Percentiles rank a stretch among this genome's conserved stretches.
Evolutionary conservation across 2,113 vertebrate genomes (phyloP).

Genomic region (Melanocharis versteri): DNA sequence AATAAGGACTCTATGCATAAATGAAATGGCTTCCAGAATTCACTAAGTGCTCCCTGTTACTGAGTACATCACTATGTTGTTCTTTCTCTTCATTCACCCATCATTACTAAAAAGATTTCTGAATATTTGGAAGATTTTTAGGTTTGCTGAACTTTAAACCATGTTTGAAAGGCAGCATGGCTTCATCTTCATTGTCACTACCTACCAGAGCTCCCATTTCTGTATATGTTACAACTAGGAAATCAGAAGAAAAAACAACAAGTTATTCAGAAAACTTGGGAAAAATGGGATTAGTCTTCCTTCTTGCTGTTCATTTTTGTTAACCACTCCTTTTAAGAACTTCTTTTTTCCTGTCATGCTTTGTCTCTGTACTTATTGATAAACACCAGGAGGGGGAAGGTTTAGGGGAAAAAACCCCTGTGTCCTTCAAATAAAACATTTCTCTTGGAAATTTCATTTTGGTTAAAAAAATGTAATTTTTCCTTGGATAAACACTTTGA

Average conservation of each 20-base stretch:
- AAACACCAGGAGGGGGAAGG: background rate
- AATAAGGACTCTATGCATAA: background rate
- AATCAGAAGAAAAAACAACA: background rate
- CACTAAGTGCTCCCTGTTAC: background rate
- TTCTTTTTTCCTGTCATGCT: background rate
- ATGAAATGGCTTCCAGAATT: background rate
- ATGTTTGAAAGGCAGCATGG: background rate
- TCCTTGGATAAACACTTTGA: background rate
- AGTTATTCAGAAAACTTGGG: background rate
- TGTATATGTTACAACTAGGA: background rate
- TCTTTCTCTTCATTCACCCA: background rate
- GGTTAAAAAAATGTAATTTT: background rate
- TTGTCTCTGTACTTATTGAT: background rate
- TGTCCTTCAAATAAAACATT: background rate
- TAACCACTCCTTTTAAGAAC: background rate
- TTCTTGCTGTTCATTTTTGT: background rate
- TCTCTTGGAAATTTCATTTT: background rate
- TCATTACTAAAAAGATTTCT: background rate
- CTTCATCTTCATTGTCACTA: background rate
- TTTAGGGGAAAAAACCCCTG: background rate
- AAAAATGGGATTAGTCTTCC: rapidly evolving
- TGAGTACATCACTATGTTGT: background rate
- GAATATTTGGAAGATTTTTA: background rate
- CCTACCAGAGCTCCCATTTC: background rate
- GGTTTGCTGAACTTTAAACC: background rate